These are phyloP conservation scores for Euura lappo DNA, from an alignment of 1,140 invertebrate species.

Conservation along the genomic window DNA sequence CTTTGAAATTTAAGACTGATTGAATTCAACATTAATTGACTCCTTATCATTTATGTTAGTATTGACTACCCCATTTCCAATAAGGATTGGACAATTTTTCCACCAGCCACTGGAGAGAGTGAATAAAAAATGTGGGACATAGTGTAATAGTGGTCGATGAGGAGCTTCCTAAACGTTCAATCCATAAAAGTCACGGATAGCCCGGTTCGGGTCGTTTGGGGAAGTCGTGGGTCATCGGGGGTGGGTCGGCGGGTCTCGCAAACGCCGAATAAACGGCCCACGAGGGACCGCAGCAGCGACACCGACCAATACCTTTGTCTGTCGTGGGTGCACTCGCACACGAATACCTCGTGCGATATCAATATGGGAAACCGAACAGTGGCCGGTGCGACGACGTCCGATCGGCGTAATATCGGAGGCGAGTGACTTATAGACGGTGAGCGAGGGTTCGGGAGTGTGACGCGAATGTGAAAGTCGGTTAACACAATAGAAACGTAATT, in stretches of 20 bases:
- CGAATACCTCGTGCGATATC: constrained; percentile 21
- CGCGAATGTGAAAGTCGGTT: constrained; percentile 26
- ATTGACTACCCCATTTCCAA: too few relatives aligned
- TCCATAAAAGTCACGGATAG: constrained; percentile 26
- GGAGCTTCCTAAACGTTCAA: constrained; percentile 12
- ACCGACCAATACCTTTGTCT: constrained; percentile 22
- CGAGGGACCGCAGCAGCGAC: constrained; percentile 24
- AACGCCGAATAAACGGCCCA: constrained; percentile 41
- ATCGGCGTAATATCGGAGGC: constrained; percentile 30
- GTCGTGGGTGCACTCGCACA: background rate
- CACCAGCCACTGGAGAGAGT: background rate
- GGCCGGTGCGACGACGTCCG: background rate
- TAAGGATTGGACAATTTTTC: too few relatives aligned
- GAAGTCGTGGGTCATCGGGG: background rate
- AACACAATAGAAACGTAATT: constrained; percentile 31
- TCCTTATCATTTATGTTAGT: too few relatives aligned
- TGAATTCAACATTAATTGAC: too few relatives aligned
- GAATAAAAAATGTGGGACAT: background rate
- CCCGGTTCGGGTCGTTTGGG: background rate
- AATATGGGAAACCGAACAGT: constrained; percentile 25
- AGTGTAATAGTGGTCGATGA: background rate
- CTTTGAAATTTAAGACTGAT: too few relatives aligned
- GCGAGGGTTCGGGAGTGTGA: constrained; percentile 23
- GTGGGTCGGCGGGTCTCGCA: constrained; percentile 12
- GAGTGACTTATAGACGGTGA: constrained; percentile 31